phyloP scores from a whole-genome alignment of 53 echinoderm and acorn worm species.

The Stichopus horrens region DNA sequence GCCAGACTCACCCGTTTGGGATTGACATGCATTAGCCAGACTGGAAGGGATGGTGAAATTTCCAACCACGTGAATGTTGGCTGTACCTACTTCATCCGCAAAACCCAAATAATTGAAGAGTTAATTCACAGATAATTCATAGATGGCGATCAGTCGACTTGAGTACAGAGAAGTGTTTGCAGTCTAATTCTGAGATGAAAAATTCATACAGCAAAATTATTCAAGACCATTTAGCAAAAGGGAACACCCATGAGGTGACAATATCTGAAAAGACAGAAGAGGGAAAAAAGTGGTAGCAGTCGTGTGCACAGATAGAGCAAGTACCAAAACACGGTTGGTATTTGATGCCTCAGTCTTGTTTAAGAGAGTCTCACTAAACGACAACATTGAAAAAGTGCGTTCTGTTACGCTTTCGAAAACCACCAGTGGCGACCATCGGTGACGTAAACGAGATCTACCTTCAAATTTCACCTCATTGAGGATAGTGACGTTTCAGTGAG shows the following conservation, averaged over 20 bases:
- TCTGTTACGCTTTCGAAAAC: background rate
- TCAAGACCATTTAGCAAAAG: background rate
- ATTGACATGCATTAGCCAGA: constrained; percentile 37
- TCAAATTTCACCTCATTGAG: background rate
- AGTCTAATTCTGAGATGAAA: constrained; percentile 9
- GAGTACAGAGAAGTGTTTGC: background rate
- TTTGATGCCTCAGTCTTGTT: constrained; percentile 17
- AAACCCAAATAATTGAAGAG: constrained; percentile 19
- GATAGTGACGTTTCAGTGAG: too few species aligned
- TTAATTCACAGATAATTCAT: background rate
- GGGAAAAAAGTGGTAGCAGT: background rate
- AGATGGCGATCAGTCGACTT: constrained; percentile 24
- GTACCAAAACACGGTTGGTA: constrained; percentile 17
- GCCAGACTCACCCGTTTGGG: constrained; percentile 32
- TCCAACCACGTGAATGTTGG: too few species aligned
- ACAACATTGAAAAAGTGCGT: constrained; percentile 14
- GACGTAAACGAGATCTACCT: background rate
- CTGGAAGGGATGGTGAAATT: too few species aligned
- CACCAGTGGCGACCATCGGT: background rate
- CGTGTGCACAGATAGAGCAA: constrained; percentile 15
- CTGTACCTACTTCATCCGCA: too few species aligned
- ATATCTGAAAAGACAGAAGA: background rate
- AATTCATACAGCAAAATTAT: background rate
- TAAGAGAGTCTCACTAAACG: constrained; percentile 17
- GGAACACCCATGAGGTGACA: constrained; percentile 5